These are phyloP conservation scores for Cygnus atratus DNA, from an alignment of 2,113 vertebrate genomes.

Conservation along the genomic window DNA sequence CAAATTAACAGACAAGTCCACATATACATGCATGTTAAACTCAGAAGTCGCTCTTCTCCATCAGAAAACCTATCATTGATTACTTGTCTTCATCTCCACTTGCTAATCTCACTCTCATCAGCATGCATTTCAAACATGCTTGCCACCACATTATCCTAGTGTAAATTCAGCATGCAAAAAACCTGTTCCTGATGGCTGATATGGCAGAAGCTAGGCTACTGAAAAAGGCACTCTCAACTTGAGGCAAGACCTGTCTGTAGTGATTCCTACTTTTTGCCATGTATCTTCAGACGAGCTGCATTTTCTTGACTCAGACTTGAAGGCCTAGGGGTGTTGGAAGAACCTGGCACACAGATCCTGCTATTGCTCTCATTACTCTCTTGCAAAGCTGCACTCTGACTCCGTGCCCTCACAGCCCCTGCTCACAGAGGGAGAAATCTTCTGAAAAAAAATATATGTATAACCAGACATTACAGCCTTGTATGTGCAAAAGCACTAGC, in stretches of 20 bases:
- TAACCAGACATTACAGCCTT: not conserved
- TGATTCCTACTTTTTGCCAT: not conserved
- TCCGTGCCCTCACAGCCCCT: fast-evolving
- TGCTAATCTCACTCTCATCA: not conserved
- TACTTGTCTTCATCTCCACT: not conserved
- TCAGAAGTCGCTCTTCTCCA: not conserved
- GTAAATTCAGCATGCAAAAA: not conserved
- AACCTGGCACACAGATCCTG: not conserved
- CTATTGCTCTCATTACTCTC: fast-evolving
- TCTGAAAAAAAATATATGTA: not conserved
- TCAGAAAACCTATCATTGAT: not conserved
- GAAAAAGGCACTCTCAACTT: not conserved
- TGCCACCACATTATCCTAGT: not conserved
- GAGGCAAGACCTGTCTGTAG: not conserved
- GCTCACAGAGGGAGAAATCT: not conserved
- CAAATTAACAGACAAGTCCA: not conserved
- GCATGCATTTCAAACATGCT: not conserved
- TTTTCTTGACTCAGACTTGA: not conserved
- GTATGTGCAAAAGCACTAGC: fast-evolving
- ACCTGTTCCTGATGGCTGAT: fast-evolving
- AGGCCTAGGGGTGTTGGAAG: not conserved
- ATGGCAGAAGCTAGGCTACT: not conserved
- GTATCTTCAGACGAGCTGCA: fast-evolving
- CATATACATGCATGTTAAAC: not conserved
- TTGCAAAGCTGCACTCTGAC: not conserved